Percentiles rank a stretch among this genome's conserved stretches.
Conservation (phyloP, 2,113 vertebrate genomes). For the Semnornis frantzii region DNA sequence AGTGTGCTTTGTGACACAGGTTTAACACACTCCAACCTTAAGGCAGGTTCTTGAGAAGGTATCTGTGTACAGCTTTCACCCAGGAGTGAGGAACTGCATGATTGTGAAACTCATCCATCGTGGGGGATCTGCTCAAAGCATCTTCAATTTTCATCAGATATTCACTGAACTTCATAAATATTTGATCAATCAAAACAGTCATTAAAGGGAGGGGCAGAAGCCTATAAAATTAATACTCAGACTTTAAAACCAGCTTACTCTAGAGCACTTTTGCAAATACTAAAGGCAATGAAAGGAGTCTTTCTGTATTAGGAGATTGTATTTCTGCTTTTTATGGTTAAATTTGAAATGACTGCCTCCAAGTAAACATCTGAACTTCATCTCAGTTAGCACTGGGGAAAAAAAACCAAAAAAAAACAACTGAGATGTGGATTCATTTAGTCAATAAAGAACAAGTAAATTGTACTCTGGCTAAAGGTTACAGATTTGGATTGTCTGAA, state of each 20-base stretch:
- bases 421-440: neutral
- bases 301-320: constrained; percentile 25
- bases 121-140: neutral
- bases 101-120: neutral
- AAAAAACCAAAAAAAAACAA: neutral
- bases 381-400: neutral
- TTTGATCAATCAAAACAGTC: neutral
- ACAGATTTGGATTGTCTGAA: constrained; percentile 25
- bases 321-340: constrained; percentile 41
- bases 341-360: constrained; percentile 24
- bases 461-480: constrained; percentile 17
- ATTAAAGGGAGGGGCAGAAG: neutral
- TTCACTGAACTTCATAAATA: neutral
- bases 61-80: neutral
- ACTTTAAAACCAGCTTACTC: neutral
- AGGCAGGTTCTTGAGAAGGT: neutral
- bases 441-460: neutral
- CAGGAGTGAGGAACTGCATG: neutral
- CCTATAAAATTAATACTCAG: neutral
- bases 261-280: neutral
- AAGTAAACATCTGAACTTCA: constrained; percentile 52
- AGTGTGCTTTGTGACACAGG: neutral
- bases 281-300: constrained; percentile 1
- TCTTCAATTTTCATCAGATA: neutral
- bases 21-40: neutral